Evolutionary conservation across 2,888 invertebrate genomes (phyloP).

Genomic region (Metacarcinus magister): DNA sequence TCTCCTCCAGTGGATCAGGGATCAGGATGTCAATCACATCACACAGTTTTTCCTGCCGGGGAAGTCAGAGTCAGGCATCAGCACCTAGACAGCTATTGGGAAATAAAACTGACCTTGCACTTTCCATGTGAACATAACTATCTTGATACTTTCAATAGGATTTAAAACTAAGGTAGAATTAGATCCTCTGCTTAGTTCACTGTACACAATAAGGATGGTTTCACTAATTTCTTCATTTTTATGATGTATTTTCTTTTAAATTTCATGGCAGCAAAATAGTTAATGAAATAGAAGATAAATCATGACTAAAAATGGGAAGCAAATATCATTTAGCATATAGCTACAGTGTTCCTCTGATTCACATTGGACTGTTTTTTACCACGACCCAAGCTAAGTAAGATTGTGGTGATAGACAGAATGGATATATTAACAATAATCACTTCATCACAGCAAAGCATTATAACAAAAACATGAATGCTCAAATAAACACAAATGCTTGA

Average conservation of each 20-base stretch:
- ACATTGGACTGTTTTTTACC: not conserved
- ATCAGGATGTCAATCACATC: conserved; percentile 81
- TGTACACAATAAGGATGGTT: no score
- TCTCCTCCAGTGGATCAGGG: conserved; percentile 82
- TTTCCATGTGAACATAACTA: not conserved
- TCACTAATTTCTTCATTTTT: no score
- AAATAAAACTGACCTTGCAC: not conserved
- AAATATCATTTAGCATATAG: no score
- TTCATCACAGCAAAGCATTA: not conserved
- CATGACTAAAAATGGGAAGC: no score
- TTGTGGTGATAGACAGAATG: not conserved
- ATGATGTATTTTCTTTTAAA: no score
- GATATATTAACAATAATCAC: not conserved
- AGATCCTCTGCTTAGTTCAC: no score
- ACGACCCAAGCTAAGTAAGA: not conserved
- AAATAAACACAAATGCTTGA: not conserved
- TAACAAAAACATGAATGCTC: not conserved
- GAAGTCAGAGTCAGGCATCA: not conserved
- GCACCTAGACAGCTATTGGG: not conserved
- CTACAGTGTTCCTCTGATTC: no score
- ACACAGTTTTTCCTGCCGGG: conserved; percentile 78
- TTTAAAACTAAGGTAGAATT: no score
- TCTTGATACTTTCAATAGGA: not conserved
- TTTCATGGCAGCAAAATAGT: no score
- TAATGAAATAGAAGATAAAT: no score